Evolutionary conservation across 2,113 vertebrate species (phyloP), one percentile per base, ranked within the genome.

Genomic region (Phrynocephalus versicolor): DNA sequence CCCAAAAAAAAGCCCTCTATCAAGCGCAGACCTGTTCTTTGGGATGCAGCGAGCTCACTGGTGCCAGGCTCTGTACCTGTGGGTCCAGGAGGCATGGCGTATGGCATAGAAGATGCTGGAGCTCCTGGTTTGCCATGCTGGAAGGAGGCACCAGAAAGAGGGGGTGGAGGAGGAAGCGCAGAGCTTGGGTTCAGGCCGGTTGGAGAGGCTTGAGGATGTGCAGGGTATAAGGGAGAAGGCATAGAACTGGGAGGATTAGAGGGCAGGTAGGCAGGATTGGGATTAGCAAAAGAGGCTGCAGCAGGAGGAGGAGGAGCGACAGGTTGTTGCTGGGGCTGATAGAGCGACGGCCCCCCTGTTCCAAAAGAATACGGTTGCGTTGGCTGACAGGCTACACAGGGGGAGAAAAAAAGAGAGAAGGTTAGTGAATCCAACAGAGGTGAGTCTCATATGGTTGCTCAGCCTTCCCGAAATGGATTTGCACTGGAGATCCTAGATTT

Each of bases 41-140:
- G 97, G 94, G 96, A 97, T 94, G 97, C 96, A 87, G 97, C 97
- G 93, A 96, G 95, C 92, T 96, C 97, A 91, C 94, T 95, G 89
- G 95, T 82, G 90, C 96, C 96, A 95, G 96, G 95, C 95, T 96
- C 95, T 95, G 96, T 99, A 99, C 99, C 99, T 99, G 98, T 97
- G 95, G 96, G 92, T 98, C 98, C 97, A 85, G 96, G 88, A 94
- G 97, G 96, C 76, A 96, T 97, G 37, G 96, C 93, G 91, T 97
- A 97, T 95, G 95, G 95, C 88, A 95, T 87, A 93, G 97, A 97
- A 27, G 97, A 94, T 75, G 96, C 95, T 91, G 98, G 97, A 96
- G 95, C 98, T 95, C 98, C 98, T 33, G 97, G 98, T 81, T 97
- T 97, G 87, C 96, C 97, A 95, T 98, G 98, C 97, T 98, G 98